Conservation (phyloP, 1,140 invertebrate species). For the Drosophila sucinea region DNA sequence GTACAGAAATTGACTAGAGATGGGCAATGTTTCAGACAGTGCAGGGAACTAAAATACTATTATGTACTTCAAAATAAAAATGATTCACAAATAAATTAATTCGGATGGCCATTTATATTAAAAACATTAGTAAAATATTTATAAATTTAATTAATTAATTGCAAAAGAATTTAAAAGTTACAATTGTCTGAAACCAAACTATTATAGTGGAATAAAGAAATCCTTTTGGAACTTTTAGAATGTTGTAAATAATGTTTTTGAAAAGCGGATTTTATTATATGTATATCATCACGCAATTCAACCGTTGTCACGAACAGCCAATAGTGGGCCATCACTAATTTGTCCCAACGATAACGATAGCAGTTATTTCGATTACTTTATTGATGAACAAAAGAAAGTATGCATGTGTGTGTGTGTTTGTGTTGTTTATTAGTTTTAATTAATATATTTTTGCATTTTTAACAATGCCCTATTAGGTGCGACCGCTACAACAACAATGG, state of each 20-base stretch:
- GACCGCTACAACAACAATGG: background rate
- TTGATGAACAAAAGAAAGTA: slow-evolving; percentile 8
- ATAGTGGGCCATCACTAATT: background rate
- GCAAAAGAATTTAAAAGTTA: too few species aligned
- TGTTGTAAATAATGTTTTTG: too few species aligned
- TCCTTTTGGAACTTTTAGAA: too few species aligned
- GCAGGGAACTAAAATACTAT: background rate
- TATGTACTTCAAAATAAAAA: too few species aligned
- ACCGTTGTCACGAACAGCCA: background rate
- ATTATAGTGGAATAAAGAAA: too few species aligned
- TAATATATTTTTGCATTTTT: slow-evolving; percentile 1
- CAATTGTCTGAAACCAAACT: too few species aligned
- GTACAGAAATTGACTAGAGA: background rate
- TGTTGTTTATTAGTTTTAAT: slow-evolving; percentile 15
- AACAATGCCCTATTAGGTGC: background rate
- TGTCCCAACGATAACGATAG: background rate
- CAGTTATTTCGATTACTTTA: background rate
- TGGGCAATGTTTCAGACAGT: background rate
- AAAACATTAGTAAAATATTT: too few species aligned
- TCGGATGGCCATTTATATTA: too few species aligned
- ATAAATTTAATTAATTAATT: too few species aligned
- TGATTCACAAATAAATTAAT: too few species aligned
- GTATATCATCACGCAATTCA: too few species aligned
- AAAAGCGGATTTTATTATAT: too few species aligned
- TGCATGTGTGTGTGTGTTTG: slow-evolving; percentile 6